Evolutionary conservation across 2,797 vertebrate species (phyloP).

Genomic region (Sebastes matsubarae): DNA sequence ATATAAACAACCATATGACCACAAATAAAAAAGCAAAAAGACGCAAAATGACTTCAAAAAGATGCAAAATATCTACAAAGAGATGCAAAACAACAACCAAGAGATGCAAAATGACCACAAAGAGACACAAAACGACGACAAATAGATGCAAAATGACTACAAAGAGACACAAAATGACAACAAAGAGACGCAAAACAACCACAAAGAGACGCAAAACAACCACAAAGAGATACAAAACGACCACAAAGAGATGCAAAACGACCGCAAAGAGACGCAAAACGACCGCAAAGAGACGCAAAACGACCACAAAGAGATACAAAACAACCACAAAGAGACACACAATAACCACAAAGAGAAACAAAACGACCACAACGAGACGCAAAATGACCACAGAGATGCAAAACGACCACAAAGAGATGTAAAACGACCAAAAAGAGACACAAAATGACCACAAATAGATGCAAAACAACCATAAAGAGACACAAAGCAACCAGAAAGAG

Average conservation of each 20-base stretch:
- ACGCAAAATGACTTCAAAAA: background rate
- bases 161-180: rapidly evolving
- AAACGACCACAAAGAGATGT: background rate
- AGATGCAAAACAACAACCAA: background rate
- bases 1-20: background rate
- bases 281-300: background rate
- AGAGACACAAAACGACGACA: background rate
- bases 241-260: no score
- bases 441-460: rapidly evolving
- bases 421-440: background rate
- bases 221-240: background rate
- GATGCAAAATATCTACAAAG: background rate
- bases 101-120: background rate
- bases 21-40: background rate
- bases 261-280: no score
- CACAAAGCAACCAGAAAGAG: background rate
- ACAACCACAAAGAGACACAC: background rate
- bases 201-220: background rate
- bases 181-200: background rate
- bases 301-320: background rate
- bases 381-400: rapidly evolving
- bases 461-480: background rate
- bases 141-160: background rate
- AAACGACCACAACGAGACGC: background rate
- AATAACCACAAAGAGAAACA: background rate